A percentile compares a stretch with the other conserved stretches of the same genome.
Evolutionary conservation across 2,797 vertebrate species (phyloP).

Genomic region (Bryconaethiops microstoma): DNA sequence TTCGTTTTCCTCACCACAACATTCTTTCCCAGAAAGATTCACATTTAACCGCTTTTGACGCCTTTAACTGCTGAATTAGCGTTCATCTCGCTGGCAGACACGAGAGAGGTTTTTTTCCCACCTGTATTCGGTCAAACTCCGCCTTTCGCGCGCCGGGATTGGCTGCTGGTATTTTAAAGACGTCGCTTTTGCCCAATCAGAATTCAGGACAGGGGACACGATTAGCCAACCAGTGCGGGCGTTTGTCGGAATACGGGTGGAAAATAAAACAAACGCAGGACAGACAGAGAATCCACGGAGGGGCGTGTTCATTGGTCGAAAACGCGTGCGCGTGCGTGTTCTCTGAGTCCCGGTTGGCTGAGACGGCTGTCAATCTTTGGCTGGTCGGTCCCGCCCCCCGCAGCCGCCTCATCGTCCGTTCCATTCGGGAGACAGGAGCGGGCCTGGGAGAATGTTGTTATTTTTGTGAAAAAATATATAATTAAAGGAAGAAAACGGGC

Average conservation of each 20-base stretch:
- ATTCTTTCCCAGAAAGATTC: not conserved
- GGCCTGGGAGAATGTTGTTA: slow-evolving; percentile 63
- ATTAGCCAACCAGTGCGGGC: not conserved
- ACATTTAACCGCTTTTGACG: not conserved
- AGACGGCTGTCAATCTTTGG: slow-evolving; percentile 66
- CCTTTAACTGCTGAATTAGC: slow-evolving; percentile 5
- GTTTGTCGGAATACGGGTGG: not conserved
- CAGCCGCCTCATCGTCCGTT: slow-evolving; percentile 72
- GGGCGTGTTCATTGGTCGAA: not conserved
- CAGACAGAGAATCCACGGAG: not conserved
- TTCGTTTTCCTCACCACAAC: not conserved
- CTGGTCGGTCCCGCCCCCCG: slow-evolving; percentile 32
- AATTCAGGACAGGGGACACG: not conserved
- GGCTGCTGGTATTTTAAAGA: not conserved
- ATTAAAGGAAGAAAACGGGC: slow-evolving; percentile 26
- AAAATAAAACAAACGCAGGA: not conserved
- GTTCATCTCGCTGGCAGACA: slow-evolving; percentile 7
- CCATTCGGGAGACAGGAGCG: slow-evolving; percentile 76
- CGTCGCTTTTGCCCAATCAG: not conserved
- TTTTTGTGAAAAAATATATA: slow-evolving; percentile 54
- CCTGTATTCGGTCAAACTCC: not conserved
- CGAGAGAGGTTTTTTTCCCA: not conserved
- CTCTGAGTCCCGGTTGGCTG: slow-evolving; percentile 66
- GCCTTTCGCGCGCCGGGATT: not conserved
- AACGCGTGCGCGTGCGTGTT: slow-evolving; percentile 36